phyloP scores from a whole-genome alignment of 2,113 vertebrate species.

The Colaptes auratus region DNA sequence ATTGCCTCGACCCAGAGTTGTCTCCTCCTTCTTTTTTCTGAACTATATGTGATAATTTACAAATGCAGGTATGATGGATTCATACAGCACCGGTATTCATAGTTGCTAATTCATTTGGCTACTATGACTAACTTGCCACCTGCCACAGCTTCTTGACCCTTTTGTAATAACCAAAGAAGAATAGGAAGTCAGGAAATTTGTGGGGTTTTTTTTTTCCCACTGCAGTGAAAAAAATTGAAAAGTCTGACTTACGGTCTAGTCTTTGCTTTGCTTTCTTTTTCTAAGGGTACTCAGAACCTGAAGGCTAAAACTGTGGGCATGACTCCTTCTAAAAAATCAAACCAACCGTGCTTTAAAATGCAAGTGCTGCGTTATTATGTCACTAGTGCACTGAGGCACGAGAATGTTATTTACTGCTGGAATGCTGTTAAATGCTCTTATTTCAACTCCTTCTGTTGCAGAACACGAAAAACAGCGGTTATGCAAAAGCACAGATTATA shows the following conservation, averaged over 20 bases:
- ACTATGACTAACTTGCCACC: not conserved
- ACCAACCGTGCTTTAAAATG: not conserved
- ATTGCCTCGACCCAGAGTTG: no score
- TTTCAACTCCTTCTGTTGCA: conserved; percentile 78
- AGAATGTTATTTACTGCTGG: conserved; percentile 46
- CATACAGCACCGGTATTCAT: not conserved
- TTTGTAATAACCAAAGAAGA: not conserved
- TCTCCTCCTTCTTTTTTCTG: not conserved
- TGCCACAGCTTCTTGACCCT: not conserved
- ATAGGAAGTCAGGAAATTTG: not conserved
- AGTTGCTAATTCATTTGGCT: not conserved
- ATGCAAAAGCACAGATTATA: conserved; percentile 99
- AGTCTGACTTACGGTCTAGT: not conserved
- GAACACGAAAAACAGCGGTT: conserved; percentile 96
- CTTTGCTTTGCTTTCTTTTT: not conserved
- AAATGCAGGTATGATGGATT: not conserved
- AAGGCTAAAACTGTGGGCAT: not conserved
- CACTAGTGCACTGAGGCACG: not conserved
- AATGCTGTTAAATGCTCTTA: conserved; percentile 59
- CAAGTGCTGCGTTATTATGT: not conserved
- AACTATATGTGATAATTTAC: not conserved
- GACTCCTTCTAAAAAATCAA: not conserved
- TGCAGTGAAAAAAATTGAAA: not conserved
- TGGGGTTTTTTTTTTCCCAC: not conserved
- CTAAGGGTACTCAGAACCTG: not conserved